A percentile compares a stretch with the other conserved stretches of the same genome.
Conservation (phyloP, 2,113 vertebrate species). For the Lethenteron reissneri region DNA sequence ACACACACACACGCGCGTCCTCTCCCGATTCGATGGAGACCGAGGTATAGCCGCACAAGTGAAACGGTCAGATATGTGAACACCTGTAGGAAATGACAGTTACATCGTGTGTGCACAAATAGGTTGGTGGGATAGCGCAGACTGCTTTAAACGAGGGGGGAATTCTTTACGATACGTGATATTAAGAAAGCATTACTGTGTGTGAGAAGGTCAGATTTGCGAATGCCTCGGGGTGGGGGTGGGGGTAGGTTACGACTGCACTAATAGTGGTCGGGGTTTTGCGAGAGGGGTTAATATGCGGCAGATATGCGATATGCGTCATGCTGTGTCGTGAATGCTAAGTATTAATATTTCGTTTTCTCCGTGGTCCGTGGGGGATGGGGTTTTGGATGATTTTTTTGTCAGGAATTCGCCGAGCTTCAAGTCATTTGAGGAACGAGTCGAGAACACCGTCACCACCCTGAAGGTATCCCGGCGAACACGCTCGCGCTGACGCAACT, state of each 20-base stretch:
- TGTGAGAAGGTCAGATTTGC: too few relatives aligned
- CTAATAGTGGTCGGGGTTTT: neutral
- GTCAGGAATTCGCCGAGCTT: constrained; percentile 75
- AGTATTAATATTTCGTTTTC: neutral
- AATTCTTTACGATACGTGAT: too few relatives aligned
- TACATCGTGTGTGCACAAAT: too few relatives aligned
- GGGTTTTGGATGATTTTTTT: constrained; percentile 1
- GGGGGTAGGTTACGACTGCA: neutral
- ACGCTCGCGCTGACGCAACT: neutral
- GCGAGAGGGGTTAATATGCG: neutral
- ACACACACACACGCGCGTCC: too few relatives aligned
- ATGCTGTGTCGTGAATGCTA: neutral
- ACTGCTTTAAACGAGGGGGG: too few relatives aligned
- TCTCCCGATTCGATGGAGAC: too few relatives aligned
- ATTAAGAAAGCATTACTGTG: too few relatives aligned
- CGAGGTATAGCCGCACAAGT: too few relatives aligned
- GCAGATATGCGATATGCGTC: neutral
- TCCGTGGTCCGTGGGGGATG: neutral
- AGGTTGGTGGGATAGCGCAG: too few relatives aligned
- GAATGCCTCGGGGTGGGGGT: neutral
- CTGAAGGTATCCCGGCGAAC: neutral
- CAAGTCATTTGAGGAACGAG: constrained; percentile 82
- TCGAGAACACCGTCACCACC: constrained; percentile 34
- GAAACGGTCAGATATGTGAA: too few relatives aligned
- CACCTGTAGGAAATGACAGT: too few relatives aligned